These are phyloP conservation scores for Anoplopoma fimbria DNA, from an alignment of 2,113 vertebrate species.

Conservation along the genomic window DNA sequence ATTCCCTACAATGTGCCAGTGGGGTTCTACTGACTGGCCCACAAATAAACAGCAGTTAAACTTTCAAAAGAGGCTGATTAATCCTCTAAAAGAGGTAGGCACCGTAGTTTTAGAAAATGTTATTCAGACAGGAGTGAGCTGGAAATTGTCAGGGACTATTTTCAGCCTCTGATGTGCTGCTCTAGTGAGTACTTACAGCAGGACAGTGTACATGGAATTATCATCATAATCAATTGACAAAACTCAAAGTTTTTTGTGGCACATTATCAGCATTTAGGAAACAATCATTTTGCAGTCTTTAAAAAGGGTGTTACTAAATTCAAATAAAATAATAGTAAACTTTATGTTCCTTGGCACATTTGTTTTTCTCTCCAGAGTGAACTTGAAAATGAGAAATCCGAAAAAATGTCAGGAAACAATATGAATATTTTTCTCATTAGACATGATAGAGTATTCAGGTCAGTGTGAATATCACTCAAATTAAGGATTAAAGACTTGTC, in stretches of 20 bases:
- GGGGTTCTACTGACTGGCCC: too few species aligned
- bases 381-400: neutral
- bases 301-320: neutral
- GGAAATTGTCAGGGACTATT: neutral
- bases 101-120: neutral
- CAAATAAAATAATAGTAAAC: neutral
- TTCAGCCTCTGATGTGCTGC: neutral
- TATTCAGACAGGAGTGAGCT: neutral
- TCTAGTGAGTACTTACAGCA: too few species aligned
- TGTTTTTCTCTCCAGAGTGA: neutral
- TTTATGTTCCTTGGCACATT: neutral
- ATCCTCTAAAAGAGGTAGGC: neutral
- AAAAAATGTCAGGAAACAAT: neutral
- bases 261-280: neutral
- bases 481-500: neutral
- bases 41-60: neutral
- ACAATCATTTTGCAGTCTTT: neutral
- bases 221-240: neutral
- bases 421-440: neutral
- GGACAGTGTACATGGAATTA: too few species aligned
- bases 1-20: neutral
- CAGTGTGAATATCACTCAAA: neutral
- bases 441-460: neutral
- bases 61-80: neutral
- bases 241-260: neutral